Percentiles rank a stretch among this genome's conserved stretches.
phyloP scores from a whole-genome alignment of 2,113 vertebrate genomes.

The Orthonyx spaldingii region DNA sequence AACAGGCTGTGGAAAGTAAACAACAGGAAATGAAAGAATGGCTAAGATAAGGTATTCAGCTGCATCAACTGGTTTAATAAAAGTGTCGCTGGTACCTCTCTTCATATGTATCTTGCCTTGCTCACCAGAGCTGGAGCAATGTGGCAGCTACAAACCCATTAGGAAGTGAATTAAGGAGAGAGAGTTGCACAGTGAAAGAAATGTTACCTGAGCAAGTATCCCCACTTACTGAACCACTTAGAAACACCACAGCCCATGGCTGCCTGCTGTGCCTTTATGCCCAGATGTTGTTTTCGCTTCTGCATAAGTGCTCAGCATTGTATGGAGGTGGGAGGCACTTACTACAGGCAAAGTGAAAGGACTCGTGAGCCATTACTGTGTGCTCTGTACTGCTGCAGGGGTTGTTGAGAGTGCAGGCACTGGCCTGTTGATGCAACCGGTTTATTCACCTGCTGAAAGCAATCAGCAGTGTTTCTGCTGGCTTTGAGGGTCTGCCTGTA shows the following conservation, averaged over 20 bases:
- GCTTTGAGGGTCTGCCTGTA: background rate
- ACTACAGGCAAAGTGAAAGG: background rate
- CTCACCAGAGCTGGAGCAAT: background rate
- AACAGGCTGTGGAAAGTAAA: constrained; percentile 43
- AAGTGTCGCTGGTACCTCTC: background rate
- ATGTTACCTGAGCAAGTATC: background rate
- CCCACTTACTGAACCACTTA: background rate
- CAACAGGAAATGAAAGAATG: constrained; percentile 55
- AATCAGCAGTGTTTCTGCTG: background rate
- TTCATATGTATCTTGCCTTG: background rate
- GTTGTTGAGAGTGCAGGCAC: background rate
- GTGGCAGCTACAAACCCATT: background rate
- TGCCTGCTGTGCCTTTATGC: background rate
- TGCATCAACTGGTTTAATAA: constrained; percentile 3
- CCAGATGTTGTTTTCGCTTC: background rate
- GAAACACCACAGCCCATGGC: rapidly evolving
- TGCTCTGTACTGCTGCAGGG: background rate
- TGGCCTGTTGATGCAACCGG: no score
- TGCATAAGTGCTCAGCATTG: background rate
- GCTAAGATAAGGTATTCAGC: constrained; percentile 10
- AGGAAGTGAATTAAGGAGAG: background rate
- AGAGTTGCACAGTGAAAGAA: background rate
- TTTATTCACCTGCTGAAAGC: background rate
- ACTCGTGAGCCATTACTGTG: no score
- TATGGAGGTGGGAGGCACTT: background rate